Base-by-base conservation (phyloP, 2,888 invertebrate species). In the Philereme vetulata region DNA sequence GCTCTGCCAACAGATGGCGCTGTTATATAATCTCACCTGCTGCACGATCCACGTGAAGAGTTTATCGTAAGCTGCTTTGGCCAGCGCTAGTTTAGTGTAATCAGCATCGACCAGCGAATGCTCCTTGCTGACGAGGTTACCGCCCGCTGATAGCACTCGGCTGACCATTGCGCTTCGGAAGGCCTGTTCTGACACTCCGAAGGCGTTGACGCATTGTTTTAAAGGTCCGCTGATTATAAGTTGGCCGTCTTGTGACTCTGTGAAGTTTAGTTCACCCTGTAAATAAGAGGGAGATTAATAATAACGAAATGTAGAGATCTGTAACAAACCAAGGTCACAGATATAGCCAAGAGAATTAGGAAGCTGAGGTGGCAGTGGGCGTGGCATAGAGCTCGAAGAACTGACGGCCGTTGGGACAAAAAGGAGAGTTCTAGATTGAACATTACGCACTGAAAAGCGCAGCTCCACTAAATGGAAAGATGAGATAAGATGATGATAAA, bases 41-140 rank as follows among this genome's bases (percentile, higher is more conserved):
- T 95, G 94, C 10, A 99, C 98, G 62, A 99, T 97, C 97, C 98
- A 98, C 0, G 97, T 95, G 88, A 99, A 99, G 53, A 99, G 93
- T 21, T 98, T 93, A 78, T 99, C 98, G 78, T 99, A 99, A 34
- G 99, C 95, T 3, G 98, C 98, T 93, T 99, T 99, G 3, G 98
- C 97, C 54, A 98, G 93, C 4, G 99, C 99, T 85, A 98, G 97
- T 66, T 97, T 91, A 9, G 98, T 99, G 80, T 96, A 97, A 76
- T 95, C 93, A 0, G 98, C 98, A 81, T 98, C 97, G 0, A 93
- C 89, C 50, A 96, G 93, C 53, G 97, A 97, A 82, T 99, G 98
- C 67, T 95, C 95, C 89, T 99, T 99, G 83, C 96, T 84, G 71
- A 90, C 89, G 0, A 90, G 82, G 38, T 90, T 68, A 0, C 98